Conservation (phyloP, 1,140 invertebrate genomes). For the Aphelinus atriplicis region DNA sequence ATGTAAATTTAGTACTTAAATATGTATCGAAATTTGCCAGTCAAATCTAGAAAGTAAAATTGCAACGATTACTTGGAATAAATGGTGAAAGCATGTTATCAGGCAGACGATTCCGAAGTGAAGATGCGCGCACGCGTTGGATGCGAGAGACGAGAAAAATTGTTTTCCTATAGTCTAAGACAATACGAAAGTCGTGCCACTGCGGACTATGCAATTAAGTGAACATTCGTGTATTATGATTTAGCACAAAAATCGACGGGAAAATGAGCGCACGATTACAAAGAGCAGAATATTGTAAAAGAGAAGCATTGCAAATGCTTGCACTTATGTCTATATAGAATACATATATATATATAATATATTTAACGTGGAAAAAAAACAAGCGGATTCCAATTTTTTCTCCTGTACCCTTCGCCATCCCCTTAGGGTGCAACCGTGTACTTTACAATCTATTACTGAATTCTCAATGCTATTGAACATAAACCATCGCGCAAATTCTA, state of each 20-base stretch:
- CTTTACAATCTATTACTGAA: no score
- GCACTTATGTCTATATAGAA: not conserved
- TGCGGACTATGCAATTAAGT: conserved; percentile 9
- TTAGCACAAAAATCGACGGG: conserved; percentile 1
- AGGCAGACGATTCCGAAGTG: no score
- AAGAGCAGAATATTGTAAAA: not conserved
- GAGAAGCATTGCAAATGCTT: not conserved
- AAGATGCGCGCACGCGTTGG: not conserved
- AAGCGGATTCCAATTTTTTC: not conserved
- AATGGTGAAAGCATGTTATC: no score
- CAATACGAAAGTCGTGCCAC: conserved; percentile 19
- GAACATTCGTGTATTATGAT: not conserved
- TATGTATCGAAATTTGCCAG: no score
- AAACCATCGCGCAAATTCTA: no score
- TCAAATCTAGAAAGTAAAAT: no score
- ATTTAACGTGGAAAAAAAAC: conserved; percentile 16
- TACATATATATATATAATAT: conserved; percentile 22
- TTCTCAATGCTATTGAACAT: no score
- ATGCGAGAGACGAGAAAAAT: conserved; percentile 2
- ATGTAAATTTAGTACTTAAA: no score
- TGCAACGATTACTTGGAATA: no score
- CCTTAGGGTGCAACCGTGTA: no score
- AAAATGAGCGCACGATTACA: not conserved
- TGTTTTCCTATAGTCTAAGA: conserved; percentile 34
- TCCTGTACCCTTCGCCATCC: not conserved